Percentiles rank a stretch among this genome's conserved stretches.
These are phyloP conservation scores for Chrysolina americana DNA, from an alignment of 2,888 invertebrate genomes.

Conservation along the genomic window DNA sequence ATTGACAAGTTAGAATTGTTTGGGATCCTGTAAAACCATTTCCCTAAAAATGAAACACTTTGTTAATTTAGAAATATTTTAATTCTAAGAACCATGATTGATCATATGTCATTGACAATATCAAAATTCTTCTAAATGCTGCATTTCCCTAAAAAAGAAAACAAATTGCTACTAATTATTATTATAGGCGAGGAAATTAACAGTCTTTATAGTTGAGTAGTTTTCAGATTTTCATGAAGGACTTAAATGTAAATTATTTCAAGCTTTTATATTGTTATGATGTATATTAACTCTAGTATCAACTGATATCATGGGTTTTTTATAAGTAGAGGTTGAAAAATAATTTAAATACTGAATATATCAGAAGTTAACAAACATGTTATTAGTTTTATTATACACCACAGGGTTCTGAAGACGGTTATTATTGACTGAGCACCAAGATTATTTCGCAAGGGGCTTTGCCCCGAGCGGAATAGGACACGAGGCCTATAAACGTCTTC, in stretches of 20 bases:
- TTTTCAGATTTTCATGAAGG: conserved; percentile 10
- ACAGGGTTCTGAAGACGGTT: background rate
- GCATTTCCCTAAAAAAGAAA: conserved; percentile 1
- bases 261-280: conserved; percentile 7
- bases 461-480: background rate
- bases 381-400: background rate
- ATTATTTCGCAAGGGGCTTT: conserved; percentile 1
- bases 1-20: conserved; percentile 1
- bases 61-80: background rate
- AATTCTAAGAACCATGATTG: conserved; percentile 1
- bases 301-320: conserved; percentile 6
- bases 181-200: background rate
- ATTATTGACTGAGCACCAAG: conserved; percentile 1
- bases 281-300: conserved; percentile 11
- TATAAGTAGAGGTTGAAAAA: conserved; percentile 26
- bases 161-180: conserved; percentile 1
- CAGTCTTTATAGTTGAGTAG: background rate
- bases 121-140: conserved; percentile 1
- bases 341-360: conserved; percentile 24
- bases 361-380: conserved; percentile 5
- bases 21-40: background rate
- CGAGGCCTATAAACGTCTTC: conserved; percentile 1
- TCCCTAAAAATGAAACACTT: background rate
- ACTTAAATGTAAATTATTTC: conserved; percentile 1
- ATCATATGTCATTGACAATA: conserved; percentile 1